Evolutionary conservation across 2,888 invertebrate species (phyloP), one percentile per base, ranked within the genome.

Genomic region (Pyrgus malvae): DNA sequence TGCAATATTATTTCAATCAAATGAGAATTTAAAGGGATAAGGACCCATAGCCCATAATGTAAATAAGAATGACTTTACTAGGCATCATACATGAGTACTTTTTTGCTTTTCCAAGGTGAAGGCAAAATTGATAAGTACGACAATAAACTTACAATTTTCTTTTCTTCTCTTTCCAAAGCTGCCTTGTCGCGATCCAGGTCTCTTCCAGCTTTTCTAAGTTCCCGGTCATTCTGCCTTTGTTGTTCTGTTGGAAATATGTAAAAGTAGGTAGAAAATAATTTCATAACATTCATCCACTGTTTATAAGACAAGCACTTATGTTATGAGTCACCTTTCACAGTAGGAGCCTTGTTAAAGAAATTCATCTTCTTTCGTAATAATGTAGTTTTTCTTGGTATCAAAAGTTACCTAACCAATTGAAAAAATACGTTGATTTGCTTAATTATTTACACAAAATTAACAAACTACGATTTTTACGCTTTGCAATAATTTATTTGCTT

Each of bases 81-180:
- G 3, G 8, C 8, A 9, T 27, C 27, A 27, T 27, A 8, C 8
- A 7, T 27, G 2, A 6, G 5, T 27, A 27, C n/a, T n/a, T n/a
- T n/a, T n/a, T n/a, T n/a, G n/a, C n/a, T n/a, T n/a, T n/a, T n/a
- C n/a, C n/a, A n/a, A n/a, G n/a, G n/a, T n/a, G n/a, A n/a, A n/a
- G n/a, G n/a, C n/a, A n/a, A n/a, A n/a, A 8, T 1, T 27, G 8
- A 9, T 27, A 27, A 27, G 2, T 7, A 7, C 2, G 7, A 29
- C n/a, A 29, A 12, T 31, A 5, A n/a, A n/a, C 85, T 81, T 80
- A 96, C 96, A 79, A 98, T 80, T 91, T 97, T 96, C 65, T 97
- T 97, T 76, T 98, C 98, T 78, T 98, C 96, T 64, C 94, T 92
- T 77, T 98, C 98, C 65, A 98, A 81, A 60, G 95, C 93, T 48